Conservation (phyloP, 2,113 vertebrate genomes). For the Lichenostomus cassidix region DNA sequence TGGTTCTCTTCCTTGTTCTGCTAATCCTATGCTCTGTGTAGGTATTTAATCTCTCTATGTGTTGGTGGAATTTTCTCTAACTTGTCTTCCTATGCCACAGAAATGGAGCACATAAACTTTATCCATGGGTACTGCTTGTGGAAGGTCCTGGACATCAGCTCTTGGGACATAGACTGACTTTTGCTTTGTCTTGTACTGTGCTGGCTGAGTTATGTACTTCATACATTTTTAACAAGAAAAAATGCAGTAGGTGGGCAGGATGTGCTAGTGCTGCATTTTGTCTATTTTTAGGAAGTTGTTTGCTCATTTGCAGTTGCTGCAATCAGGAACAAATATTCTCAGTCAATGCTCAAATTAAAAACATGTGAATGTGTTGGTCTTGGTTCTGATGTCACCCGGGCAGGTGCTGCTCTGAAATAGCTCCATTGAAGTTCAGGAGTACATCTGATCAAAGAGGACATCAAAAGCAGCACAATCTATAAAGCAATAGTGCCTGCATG, state of each 20-base stretch:
- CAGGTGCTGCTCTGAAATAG: slow-evolving; percentile 24
- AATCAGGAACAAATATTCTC: neutral
- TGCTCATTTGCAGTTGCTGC: neutral
- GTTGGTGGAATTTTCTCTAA: neutral
- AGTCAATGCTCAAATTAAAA: neutral
- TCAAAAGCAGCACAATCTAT: slow-evolving; percentile 42
- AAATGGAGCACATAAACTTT: neutral
- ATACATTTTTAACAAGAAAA: neutral
- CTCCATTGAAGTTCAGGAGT: neutral
- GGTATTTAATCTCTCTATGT: neutral
- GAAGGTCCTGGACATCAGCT: neutral
- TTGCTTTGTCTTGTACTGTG: neutral
- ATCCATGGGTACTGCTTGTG: neutral
- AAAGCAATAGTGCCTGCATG: neutral
- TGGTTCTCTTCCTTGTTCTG: neutral
- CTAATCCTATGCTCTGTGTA: accelerated
- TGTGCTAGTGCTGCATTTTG: neutral
- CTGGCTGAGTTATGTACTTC: neutral
- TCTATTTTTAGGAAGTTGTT: slow-evolving; percentile 9
- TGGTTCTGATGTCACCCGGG: neutral
- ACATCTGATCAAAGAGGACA: slow-evolving; percentile 37
- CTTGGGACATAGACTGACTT: neutral
- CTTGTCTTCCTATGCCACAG: neutral
- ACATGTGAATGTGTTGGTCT: neutral
- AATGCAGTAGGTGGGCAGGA: neutral